Percentiles rank a stretch among this genome's conserved stretches.
These are phyloP conservation scores for Sinocyclocheilus maitianheensis DNA, from an alignment of 2,113 vertebrate species.

Conservation along the genomic window DNA sequence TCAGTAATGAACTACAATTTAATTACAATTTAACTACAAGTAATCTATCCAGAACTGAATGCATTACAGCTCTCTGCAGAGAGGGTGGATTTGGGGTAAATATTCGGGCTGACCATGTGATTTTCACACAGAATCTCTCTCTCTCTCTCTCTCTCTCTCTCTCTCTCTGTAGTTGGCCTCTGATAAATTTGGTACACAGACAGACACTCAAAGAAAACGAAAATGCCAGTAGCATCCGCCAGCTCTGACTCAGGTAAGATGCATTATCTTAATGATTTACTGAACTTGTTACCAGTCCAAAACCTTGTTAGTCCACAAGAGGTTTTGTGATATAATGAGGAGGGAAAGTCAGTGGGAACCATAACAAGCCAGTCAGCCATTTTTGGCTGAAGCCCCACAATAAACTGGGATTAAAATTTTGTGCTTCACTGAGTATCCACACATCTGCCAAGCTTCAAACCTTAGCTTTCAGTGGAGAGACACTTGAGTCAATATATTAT, in stretches of 20 bases:
- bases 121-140: conserved; percentile 10
- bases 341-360: not conserved
- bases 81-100: conserved; percentile 12
- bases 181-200: not conserved
- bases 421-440: not conserved
- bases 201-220: not conserved
- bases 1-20: not conserved
- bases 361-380: not conserved
- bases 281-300: not conserved
- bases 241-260: conserved; percentile 86
- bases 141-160: not conserved
- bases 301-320: not conserved
- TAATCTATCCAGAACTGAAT: not conserved
- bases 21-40: not conserved
- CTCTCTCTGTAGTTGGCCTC: conserved; percentile 6
- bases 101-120: not conserved
- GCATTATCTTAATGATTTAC: not conserved
- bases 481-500: conserved; percentile 12
- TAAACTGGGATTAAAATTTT: conserved; percentile 1
- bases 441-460: conserved; percentile 2
- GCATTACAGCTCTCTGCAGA: not conserved
- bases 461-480: not conserved
- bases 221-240: conserved; percentile 86
- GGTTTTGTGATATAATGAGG: conserved; percentile 15
- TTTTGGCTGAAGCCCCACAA: not conserved